A percentile compares a stretch with the other conserved stretches of the same genome.
These are phyloP conservation scores for Blomia tropicalis DNA, from an alignment of 2,888 invertebrate species.

Conservation along the genomic window DNA sequence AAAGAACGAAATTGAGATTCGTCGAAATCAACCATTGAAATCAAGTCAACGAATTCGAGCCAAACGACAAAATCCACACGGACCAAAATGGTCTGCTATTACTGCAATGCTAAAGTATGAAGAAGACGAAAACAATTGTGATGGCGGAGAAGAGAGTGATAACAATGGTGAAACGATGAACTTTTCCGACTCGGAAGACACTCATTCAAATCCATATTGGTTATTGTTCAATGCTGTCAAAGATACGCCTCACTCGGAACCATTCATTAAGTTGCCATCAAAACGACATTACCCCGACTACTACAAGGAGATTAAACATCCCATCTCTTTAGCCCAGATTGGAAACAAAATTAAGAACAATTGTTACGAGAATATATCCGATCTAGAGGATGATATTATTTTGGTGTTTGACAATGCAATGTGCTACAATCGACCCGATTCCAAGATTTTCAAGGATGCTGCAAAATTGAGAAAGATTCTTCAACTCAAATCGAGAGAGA, in stretches of 20 bases:
- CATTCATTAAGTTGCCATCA: slow-evolving; percentile 81
- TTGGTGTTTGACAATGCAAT: slow-evolving; percentile 94
- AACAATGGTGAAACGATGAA: slow-evolving; percentile 35
- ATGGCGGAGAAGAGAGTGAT: slow-evolving; percentile 39
- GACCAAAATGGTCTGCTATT: slow-evolving; percentile 42
- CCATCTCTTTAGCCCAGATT: slow-evolving; percentile 83
- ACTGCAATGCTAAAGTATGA: slow-evolving; percentile 45
- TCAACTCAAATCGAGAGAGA: slow-evolving; percentile 60
- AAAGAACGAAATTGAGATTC: slow-evolving; percentile 56
- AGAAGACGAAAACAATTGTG: slow-evolving; percentile 26
- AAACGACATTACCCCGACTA: slow-evolving; percentile 83
- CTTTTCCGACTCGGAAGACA: slow-evolving; percentile 37
- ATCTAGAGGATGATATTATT: slow-evolving; percentile 79
- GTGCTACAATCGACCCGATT: slow-evolving; percentile 64
- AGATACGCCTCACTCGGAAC: slow-evolving; percentile 47
- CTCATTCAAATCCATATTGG: slow-evolving; percentile 64
- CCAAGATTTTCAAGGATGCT: slow-evolving; percentile 66
- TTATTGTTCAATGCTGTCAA: slow-evolving; percentile 63
- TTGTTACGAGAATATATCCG: slow-evolving; percentile 63
- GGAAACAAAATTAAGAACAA: slow-evolving; percentile 46
- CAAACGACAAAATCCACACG: slow-evolving; percentile 36
- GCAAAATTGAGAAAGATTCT: slow-evolving; percentile 65
- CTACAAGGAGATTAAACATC: slow-evolving; percentile 87
- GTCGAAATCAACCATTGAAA: slow-evolving; percentile 42
- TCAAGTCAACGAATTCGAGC: slow-evolving; percentile 50